A percentile compares a stretch with the other conserved stretches of the same genome.
These are phyloP conservation scores for Lottia scabra DNA, from an alignment of 2,888 invertebrate species.

Conservation along the genomic window DNA sequence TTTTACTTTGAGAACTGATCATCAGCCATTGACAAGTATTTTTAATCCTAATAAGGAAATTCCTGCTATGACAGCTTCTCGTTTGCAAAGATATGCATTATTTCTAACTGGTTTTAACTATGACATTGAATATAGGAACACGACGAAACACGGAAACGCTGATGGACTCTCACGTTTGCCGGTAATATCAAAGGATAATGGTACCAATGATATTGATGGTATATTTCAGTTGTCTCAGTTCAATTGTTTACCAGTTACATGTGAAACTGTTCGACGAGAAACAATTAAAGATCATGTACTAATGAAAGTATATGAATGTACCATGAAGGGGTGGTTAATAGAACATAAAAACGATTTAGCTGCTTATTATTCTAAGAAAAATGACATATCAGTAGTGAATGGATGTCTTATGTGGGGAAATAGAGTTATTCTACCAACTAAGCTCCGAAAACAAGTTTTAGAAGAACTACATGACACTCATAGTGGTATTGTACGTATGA, in stretches of 20 bases:
- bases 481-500: no score
- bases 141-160: no score
- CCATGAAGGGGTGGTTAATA: constrained; percentile 26
- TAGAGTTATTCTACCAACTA: not conserved
- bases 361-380: constrained; percentile 1
- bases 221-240: no score
- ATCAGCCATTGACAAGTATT: constrained; percentile 66
- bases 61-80: constrained; percentile 47
- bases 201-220: no score
- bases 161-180: no score
- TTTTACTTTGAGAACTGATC: constrained; percentile 68
- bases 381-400: not conserved
- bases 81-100: constrained; percentile 57
- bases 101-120: constrained; percentile 39
- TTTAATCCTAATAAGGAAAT: constrained; percentile 55
- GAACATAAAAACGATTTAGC: constrained; percentile 38
- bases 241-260: constrained; percentile 53
- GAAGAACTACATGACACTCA: constrained; percentile 7
- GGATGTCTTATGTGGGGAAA: constrained; percentile 5
- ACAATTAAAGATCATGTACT: constrained; percentile 27
- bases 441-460: not conserved
- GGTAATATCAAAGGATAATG: no score
- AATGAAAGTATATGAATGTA: constrained; percentile 20
- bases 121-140: no score
- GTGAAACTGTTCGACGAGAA: constrained; percentile 13